These are phyloP conservation scores for Rhinatrema bivittatum DNA, from an alignment of 2,797 vertebrate species.

Conservation along the genomic window DNA sequence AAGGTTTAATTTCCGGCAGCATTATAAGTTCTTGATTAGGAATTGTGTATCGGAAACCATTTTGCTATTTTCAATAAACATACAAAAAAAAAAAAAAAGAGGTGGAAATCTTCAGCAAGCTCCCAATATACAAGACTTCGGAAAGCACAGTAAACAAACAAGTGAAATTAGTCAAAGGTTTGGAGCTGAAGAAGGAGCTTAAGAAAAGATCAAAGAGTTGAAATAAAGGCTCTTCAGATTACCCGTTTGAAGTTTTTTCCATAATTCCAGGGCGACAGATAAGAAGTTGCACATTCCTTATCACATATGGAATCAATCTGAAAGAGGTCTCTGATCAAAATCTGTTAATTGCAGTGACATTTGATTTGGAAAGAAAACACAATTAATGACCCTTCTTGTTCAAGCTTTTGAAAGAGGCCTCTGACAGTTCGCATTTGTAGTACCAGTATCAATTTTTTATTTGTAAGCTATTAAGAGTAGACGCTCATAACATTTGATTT, in stretches of 20 bases:
- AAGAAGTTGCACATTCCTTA: constrained; percentile 58
- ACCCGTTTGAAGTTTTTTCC: constrained; percentile 73
- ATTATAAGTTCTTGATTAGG: constrained; percentile 4
- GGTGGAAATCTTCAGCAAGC: constrained; percentile 21
- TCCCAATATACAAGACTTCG: constrained; percentile 49
- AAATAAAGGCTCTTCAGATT: constrained; percentile 70
- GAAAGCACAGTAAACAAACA: constrained; percentile 33
- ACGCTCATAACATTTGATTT: constrained; percentile 13
- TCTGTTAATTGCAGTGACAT: constrained; percentile 63
- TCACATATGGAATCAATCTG: constrained; percentile 71
- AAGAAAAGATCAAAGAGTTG: constrained; percentile 74
- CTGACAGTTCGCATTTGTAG: constrained; percentile 27
- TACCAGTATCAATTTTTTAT: constrained; percentile 32
- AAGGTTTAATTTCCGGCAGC: background rate
- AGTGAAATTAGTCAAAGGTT: background rate
- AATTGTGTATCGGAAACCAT: constrained; percentile 34
- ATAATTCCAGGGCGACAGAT: constrained; percentile 61
- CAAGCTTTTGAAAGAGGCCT: constrained; percentile 24
- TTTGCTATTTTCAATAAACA: constrained; percentile 43
- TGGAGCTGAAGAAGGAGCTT: constrained; percentile 36
- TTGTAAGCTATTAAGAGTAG: constrained; percentile 26
- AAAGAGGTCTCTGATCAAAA: constrained; percentile 60
- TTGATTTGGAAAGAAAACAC: constrained; percentile 62
- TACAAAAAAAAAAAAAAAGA: constrained; percentile 45
- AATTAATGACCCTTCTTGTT: constrained; percentile 61